Percentiles rank a stretch among this genome's conserved stretches.
Evolutionary conservation across 2,113 vertebrate genomes (phyloP).

Genomic region (Notiomystis cincta): DNA sequence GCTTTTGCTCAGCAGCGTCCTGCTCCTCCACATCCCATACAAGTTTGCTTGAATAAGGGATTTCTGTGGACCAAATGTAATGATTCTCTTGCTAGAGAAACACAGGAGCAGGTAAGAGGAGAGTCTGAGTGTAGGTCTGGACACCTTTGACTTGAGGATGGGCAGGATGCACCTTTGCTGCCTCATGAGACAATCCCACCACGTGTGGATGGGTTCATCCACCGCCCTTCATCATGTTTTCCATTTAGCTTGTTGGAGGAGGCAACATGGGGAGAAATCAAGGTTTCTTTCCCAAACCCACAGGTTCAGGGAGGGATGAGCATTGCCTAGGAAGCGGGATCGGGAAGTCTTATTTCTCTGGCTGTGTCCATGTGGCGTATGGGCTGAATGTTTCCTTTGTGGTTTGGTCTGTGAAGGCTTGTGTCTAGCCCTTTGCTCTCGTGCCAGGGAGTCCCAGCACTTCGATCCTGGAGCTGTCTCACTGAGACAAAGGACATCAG

Average conservation of each 20-base stretch:
- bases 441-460: conserved; percentile 50
- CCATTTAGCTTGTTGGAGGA: neutral
- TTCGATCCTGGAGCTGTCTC: conserved; percentile 55
- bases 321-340: neutral
- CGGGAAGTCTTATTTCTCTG: neutral
- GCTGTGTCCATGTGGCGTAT: neutral
- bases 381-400: conserved; percentile 61
- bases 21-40: neutral
- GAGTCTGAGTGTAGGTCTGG: neutral
- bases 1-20: neutral
- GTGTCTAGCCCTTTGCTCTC: conserved; percentile 55
- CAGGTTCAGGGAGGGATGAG: neutral
- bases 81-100: neutral
- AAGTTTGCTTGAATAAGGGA: neutral
- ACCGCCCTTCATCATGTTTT: neutral
- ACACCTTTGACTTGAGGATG: neutral
- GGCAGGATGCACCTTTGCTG: neutral
- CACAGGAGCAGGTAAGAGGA: neutral
- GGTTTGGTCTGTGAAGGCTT: conserved; percentile 43
- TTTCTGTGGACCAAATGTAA: neutral
- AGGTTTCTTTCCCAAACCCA: neutral
- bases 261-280: neutral
- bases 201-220: accelerated
- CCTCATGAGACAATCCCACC: neutral
- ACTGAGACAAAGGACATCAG: conserved; percentile 38